Evolutionary conservation across 1,140 invertebrate species (phyloP), one percentile per base, ranked within the genome.

Genomic region (Condylostylus longicornis): DNA sequence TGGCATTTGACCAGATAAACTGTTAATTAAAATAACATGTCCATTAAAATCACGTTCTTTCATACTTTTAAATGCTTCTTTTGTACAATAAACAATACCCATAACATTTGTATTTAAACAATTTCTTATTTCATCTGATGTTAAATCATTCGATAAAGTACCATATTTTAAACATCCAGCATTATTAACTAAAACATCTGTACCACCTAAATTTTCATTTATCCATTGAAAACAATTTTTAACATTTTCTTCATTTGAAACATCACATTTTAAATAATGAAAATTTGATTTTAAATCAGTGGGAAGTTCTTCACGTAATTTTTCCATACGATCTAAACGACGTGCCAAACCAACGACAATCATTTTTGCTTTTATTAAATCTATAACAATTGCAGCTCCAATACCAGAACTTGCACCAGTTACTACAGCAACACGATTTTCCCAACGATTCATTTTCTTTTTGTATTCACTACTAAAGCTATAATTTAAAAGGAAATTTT

Each of bases 181-280:
- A 51, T 77, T 80, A 51, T 83, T 83, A 19, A 84, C 59, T 20
- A 80, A 61, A 3, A 83, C 57, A 47, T 81, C 71, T 1, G 78
- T 58, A 3, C 72, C 70, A 4, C 73, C 74, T 14, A 74, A 60
- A 2, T 66, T 65, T 2, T 64, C 52, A 25, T 70, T 63, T n/a
- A 72, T 63, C 66, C 67, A 71, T 38, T 67, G 45, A 48, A 84
- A 83, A 28, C 75, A 68, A 10, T 57, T 50, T 9, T 69, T 44
- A 18, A 84, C 69, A 1, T 79, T 71, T 7, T 71, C 63, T 46
- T 74, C 65, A 13, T 73, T 69, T 1, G 60, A 60, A 0, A 84
- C 45, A 50, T 84, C 79, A 48, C 71, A 74, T 40, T 66, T 49
- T 19, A 69, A 41, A 0, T 68, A 45, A 38, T 64, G 45, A 4